Conservation (phyloP, 2,797 vertebrate species). For the Toxotes lorentzi region DNA sequence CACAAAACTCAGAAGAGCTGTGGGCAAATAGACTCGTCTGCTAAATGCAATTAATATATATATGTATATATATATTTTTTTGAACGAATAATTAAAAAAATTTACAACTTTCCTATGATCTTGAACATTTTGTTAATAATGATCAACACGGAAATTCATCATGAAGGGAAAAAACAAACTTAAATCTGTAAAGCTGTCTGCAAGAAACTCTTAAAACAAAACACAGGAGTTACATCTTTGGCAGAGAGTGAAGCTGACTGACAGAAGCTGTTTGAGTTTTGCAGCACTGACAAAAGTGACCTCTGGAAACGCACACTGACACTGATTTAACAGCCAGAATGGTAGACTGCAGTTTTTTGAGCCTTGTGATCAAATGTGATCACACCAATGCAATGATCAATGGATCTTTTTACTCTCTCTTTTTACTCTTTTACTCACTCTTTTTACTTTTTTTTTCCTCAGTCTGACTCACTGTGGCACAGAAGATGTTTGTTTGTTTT, state of each 20-base stretch:
- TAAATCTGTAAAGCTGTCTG: slow-evolving; percentile 7
- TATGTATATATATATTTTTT: too few species aligned
- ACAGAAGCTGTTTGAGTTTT: not conserved
- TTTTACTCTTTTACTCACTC: too few species aligned
- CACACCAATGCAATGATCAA: slow-evolving; percentile 22
- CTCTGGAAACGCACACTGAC: slow-evolving; percentile 27
- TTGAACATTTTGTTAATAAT: not conserved
- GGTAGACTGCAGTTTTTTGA: not conserved
- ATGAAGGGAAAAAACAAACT: not conserved
- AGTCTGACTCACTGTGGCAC: too few species aligned
- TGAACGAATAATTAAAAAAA: not conserved
- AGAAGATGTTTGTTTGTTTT: not conserved
- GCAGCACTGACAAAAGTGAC: slow-evolving; percentile 11
- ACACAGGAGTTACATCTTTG: slow-evolving; percentile 4
- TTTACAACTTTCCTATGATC: not conserved
- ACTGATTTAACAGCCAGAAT: slow-evolving; percentile 19
- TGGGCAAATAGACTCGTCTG: not conserved
- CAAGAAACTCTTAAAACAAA: slow-evolving; percentile 7
- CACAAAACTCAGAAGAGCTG: not conserved
- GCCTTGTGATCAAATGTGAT: slow-evolving; percentile 14
- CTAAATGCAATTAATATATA: not conserved
- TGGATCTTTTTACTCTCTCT: not conserved
- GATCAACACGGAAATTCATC: not conserved
- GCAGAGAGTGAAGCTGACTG: not conserved
- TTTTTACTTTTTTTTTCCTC: too few species aligned